A percentile compares a stretch with the other conserved stretches of the same genome.
Conservation (phyloP, 2,113 vertebrate genomes). For the Pionites leucogaster region DNA sequence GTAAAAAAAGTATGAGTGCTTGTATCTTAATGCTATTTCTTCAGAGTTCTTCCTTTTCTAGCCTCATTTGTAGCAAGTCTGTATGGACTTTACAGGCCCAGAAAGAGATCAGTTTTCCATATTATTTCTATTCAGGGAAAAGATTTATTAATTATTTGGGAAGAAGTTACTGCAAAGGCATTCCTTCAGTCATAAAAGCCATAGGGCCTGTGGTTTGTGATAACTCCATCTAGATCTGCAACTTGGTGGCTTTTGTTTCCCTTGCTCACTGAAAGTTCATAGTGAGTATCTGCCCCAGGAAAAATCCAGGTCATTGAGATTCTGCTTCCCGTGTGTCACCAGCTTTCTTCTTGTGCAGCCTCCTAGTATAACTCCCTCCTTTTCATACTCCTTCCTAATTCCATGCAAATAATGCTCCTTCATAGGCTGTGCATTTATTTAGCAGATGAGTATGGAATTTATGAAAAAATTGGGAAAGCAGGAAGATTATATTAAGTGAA, state of each 20-base stretch:
- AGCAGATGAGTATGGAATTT: not conserved
- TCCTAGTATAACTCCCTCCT: not conserved
- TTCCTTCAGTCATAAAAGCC: not conserved
- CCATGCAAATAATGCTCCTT: not conserved
- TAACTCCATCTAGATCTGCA: not conserved
- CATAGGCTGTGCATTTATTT: not conserved
- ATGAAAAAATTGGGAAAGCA: not conserved
- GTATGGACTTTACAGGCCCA: not conserved
- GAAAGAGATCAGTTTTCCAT: not conserved
- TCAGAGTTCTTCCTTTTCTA: not conserved
- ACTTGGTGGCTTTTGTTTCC: not conserved
- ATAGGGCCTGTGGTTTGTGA: not conserved
- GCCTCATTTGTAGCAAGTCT: not conserved
- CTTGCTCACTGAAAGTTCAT: not conserved
- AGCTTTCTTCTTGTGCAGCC: not conserved
- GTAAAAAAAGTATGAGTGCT: not conserved
- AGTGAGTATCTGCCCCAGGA: not conserved
- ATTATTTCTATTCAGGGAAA: constrained; percentile 3
- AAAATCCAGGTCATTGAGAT: not conserved
- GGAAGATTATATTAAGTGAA: not conserved
- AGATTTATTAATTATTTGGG: not conserved
- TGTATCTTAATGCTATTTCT: not conserved
- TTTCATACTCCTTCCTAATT: not conserved
- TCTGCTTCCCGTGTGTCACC: fast-evolving
- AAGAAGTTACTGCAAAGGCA: not conserved